Base-by-base conservation (phyloP, 2,113 vertebrate species). In the Entosphenus tridentatus region DNA sequence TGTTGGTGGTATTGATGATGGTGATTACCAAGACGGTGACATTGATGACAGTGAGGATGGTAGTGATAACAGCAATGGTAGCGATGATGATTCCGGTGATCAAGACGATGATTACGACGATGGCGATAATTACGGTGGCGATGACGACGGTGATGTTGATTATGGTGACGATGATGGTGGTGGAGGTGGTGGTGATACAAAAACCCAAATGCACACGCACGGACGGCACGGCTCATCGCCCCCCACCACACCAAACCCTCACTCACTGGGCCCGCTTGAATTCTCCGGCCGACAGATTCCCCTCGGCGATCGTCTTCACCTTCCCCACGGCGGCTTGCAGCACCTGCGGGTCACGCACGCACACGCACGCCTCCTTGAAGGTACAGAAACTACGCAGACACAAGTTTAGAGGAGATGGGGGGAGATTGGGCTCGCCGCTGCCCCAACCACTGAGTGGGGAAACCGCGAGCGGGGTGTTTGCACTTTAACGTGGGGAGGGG, bases 181-280 rank as follows among this genome's bases (percentile, higher is more conserved):
- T 6, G 39, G 39, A 6, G 39, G 39, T 39, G 39, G 39, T 39
- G 39, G 39, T 7, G 39, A 39, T 39, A 39, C 39, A 7, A 39
- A 39, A 39, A 39, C 39, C 39, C 39, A 39, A 39, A 39, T 39
- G 39, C 39, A 39, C 39, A 39, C 39, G 39, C 39, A 39, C 39
- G 39, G 6, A 39, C 39, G 2, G 39, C 39, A 39, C 39, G 39
- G 39, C 39, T 39, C 39, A 39, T 39, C 39, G 39, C 39, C 39
- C 39, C 5, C 39, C 39, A 39, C 39, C 39, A 39, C 39, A 39
- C 39, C 39, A 39, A 39, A 39, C 39, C 6, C 39, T 65, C 21
- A 82, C 92, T 85, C 80, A 98, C 92, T 91, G 96, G 72, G 93
- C 92, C 13, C n/a, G 75, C 68, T 77, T 78, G 71, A 97, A 73